Evolutionary conservation across 2,797 vertebrate genomes (phyloP).

Genomic region (Myoxocephalus aenaeus): DNA sequence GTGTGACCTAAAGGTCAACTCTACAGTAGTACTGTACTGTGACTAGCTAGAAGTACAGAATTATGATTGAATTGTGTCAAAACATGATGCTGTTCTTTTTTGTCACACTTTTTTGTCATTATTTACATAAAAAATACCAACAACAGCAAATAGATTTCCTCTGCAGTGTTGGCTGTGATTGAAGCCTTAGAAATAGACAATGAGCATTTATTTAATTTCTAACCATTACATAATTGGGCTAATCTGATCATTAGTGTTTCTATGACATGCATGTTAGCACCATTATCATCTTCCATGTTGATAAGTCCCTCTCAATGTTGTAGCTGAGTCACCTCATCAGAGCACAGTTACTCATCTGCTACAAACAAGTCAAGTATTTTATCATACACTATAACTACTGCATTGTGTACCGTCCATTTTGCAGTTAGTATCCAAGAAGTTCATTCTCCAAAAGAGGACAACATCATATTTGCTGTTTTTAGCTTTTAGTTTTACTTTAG

Average conservation of each 20-base stretch:
- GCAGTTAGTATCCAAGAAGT: not conserved
- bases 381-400: not conserved
- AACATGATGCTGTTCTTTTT: not conserved
- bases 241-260: conserved; percentile 1
- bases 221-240: not conserved
- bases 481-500: too few relatives aligned
- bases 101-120: not conserved
- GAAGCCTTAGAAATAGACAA: not conserved
- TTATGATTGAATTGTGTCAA: not conserved
- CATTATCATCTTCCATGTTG: not conserved
- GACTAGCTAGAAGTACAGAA: not conserved
- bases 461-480: too few relatives aligned
- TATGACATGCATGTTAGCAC: not conserved
- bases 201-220: not conserved
- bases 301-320: not conserved
- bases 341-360: not conserved
- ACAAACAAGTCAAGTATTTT: not conserved
- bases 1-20: not conserved
- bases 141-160: not conserved
- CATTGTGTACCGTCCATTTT: not conserved
- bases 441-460: too few relatives aligned
- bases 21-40: not conserved
- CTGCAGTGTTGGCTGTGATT: not conserved
- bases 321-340: conserved; percentile 3
- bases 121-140: not conserved